These are phyloP conservation scores for Papilio elwesi DNA, from an alignment of 2,888 invertebrate species.

Conservation along the genomic window DNA sequence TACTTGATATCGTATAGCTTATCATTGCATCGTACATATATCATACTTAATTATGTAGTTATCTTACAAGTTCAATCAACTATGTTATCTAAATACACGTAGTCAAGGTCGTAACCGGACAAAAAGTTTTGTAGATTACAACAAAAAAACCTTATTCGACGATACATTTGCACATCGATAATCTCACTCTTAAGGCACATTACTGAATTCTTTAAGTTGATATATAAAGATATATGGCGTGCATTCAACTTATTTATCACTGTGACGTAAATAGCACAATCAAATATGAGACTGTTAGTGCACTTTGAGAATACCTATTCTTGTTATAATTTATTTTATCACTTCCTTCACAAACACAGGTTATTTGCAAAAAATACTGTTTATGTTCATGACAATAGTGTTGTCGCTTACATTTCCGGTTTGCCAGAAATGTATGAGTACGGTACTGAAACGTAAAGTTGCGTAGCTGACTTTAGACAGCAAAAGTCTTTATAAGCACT, in stretches of 20 bases:
- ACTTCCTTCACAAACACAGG: background rate
- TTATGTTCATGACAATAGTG: no score
- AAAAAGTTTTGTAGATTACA: background rate
- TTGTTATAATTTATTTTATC: slow-evolving; percentile 1
- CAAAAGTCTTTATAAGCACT: no score
- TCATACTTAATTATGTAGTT: slow-evolving; percentile 10
- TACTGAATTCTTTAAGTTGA: background rate
- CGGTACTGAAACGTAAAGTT: no score
- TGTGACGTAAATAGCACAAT: slow-evolving; percentile 28
- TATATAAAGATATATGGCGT: background rate
- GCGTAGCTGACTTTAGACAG: no score
- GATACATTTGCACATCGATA: background rate
- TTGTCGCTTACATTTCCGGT: no score
- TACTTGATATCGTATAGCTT: background rate
- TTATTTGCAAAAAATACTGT: background rate
- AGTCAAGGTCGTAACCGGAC: slow-evolving; percentile 10
- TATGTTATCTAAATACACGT: slow-evolving; percentile 2
- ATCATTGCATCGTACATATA: background rate
- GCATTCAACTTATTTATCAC: background rate
- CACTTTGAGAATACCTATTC: background rate
- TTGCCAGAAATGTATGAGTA: no score
- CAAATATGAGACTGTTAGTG: background rate
- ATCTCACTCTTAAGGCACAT: background rate
- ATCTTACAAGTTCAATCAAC: slow-evolving; percentile 18
- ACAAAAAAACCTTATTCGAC: background rate